Evolutionary conservation across 1,140 invertebrate genomes (phyloP), one percentile per base, ranked within the genome.

Genomic region (Drosophila equinoxialis): DNA sequence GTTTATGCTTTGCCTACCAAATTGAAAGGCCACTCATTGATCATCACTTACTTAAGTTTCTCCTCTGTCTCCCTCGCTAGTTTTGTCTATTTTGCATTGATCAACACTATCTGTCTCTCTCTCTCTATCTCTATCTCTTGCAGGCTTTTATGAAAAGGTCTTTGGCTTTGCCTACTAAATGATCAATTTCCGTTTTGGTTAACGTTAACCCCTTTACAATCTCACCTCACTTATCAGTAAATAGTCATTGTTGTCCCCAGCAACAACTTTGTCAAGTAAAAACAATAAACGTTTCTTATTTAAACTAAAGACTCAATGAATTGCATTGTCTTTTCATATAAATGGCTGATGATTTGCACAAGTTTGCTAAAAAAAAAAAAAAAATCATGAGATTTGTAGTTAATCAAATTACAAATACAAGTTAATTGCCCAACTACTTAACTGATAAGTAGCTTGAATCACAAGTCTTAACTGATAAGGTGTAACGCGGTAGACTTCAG

Each of bases 1-100:
- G 83, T 87, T 87, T 71, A 87, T 69, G 82, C 84, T 86, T 85
- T 78, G 71, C 81, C 77, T 80, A 85, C 81, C 71, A 85, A 85
- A 85, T 81, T 81, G 81, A 85, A 85, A 81, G 78, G 74, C 71
- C 79, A 77, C 67, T 76, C 79, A 86, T 86, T 87, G 82, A 86
- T 86, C 82, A 79, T 65, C 66, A 54, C 45, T 51, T 51, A 51
- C 45, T 51, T 51, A 51, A 51, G 45, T 51, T 51, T 51, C 17
- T 51, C 45, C 45, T 48, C 14, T 7, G 3, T 20, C 17, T 11
- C 20, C 8, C 23, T 30, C 20, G 14, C 33, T 61, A 30, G 30
- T 30, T 30, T 5, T 30, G 30, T 30, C 30, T 30, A 30, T 30
- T 30, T 30, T 30, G 30, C 30, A 30, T 30, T 30, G 30, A 30